These are phyloP conservation scores for Amblyteles armatorius DNA, from an alignment of 2,888 invertebrate genomes.

Conservation along the genomic window DNA sequence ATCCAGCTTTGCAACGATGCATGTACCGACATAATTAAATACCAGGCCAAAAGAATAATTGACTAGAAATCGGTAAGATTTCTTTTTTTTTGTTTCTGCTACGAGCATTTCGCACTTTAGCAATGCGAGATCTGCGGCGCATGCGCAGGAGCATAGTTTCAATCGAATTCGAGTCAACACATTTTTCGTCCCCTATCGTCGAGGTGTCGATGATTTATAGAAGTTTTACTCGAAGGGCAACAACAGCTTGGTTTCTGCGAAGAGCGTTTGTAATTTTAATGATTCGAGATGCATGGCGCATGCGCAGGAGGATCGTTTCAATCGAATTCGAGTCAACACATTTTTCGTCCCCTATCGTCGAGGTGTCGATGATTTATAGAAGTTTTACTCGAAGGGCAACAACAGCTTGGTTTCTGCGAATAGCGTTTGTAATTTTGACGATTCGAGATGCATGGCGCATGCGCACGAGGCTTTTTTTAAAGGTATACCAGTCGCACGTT, in stretches of 20 bases:
- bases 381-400: too few relatives aligned
- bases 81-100: neutral
- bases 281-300: neutral
- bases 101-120: neutral
- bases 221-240: too few relatives aligned
- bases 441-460: neutral
- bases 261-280: neutral
- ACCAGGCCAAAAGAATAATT: neutral
- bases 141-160: constrained; percentile 6
- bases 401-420: too few relatives aligned
- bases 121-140: neutral
- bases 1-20: neutral
- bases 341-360: neutral
- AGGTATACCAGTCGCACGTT: neutral
- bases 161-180: neutral
- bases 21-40: neutral
- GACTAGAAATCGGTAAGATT: neutral
- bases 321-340: neutral
- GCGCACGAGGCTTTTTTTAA: neutral
- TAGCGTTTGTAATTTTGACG: neutral
- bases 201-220: neutral
- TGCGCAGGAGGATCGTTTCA: constrained; percentile 1
- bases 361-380: neutral
- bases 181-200: neutral
- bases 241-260: too few relatives aligned